A percentile compares a stretch with the other conserved stretches of the same genome.
These are phyloP conservation scores for Gymnoscopelus braueri DNA, from an alignment of 2,797 vertebrate genomes.

Conservation along the genomic window DNA sequence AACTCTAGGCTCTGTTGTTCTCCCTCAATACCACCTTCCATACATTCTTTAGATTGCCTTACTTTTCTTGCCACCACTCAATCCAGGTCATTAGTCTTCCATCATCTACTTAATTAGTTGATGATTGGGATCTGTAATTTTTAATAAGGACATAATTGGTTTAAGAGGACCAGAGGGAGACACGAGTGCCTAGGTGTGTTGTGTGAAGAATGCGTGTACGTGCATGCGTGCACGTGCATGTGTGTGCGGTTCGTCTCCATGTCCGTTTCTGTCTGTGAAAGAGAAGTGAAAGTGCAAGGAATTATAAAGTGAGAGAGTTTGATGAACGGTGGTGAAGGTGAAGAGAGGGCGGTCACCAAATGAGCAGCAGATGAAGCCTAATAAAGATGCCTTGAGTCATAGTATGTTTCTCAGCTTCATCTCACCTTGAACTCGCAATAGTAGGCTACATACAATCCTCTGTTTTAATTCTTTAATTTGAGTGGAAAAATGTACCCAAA, in stretches of 20 bases:
- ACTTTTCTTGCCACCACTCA: conserved; percentile 8
- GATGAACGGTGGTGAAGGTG: not conserved
- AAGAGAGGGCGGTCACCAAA: conserved; percentile 1
- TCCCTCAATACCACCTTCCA: not conserved
- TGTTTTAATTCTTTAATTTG: too few species aligned
- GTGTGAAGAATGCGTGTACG: conserved; percentile 13
- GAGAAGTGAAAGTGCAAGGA: conserved; percentile 20
- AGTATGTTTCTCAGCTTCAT: conserved; percentile 3
- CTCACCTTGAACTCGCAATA: not conserved
- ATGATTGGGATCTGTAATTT: conserved; percentile 59
- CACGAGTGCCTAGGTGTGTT: not conserved
- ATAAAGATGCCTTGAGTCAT: conserved; percentile 49
- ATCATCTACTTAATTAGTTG: conserved; percentile 67
- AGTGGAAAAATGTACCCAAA: too few species aligned
- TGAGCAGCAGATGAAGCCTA: conserved; percentile 43
- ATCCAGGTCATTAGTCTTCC: conserved; percentile 41
- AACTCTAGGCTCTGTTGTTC: not conserved
- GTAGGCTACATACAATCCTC: too few species aligned
- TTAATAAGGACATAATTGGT: conserved; percentile 64
- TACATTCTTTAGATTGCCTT: not conserved
- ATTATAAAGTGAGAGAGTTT: conserved; percentile 13
- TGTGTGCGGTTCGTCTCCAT: too few species aligned
- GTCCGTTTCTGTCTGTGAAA: too few species aligned
- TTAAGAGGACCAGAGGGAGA: conserved; percentile 32
- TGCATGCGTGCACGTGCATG: not conserved